Evolutionary conservation across 2,113 vertebrate species (phyloP), one percentile per base, ranked within the genome.

Genomic region (Panthera tigris): DNA sequence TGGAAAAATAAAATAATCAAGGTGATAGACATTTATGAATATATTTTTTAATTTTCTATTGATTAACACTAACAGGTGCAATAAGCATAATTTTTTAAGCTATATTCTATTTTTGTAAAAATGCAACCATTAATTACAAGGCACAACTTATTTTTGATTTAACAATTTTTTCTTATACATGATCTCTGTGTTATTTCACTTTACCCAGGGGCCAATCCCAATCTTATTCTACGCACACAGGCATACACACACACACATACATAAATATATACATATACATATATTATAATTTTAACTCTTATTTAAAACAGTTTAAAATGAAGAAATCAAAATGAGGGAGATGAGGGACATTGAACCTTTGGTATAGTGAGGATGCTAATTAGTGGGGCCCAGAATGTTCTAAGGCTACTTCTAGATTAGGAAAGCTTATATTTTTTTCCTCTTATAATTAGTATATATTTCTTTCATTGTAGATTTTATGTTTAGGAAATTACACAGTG

Each of bases 1-100:
- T 81, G 23, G n/a, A 94, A 90, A 95, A 52, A 52, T 68, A 50
- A 61, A 66, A 92, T n/a, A 73, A 96, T 31, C 5, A 74, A 69
- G 14, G 91, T 84, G 7, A 1, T 65, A 57, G 23, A 91, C 1
- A 45, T 88, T 52, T 48, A 23, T 33, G 9, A 88, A 74, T 52
- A 89, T 25, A 61, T 79, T 39, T 82, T 23, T 39, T 61, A 63
- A 36, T 66, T 21, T 66, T 50, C 15, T 33, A 45, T 36, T 55
- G 21, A 71, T 71, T 71, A 85, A 7, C 69, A 84, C 0, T 66
- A 48, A 21, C 18, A 95, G 18, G 1, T 66, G 2, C 7, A 95
- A 61, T 4, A 84, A 39, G 2, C 23, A 84, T 33, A 95, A 1
- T 55, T 29, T 71, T 89, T 92, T 84, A 73, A 74, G 7, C 4